Evolutionary conservation across 2,113 vertebrate species (phyloP).

Genomic region (Peucedramus taeniatus): DNA sequence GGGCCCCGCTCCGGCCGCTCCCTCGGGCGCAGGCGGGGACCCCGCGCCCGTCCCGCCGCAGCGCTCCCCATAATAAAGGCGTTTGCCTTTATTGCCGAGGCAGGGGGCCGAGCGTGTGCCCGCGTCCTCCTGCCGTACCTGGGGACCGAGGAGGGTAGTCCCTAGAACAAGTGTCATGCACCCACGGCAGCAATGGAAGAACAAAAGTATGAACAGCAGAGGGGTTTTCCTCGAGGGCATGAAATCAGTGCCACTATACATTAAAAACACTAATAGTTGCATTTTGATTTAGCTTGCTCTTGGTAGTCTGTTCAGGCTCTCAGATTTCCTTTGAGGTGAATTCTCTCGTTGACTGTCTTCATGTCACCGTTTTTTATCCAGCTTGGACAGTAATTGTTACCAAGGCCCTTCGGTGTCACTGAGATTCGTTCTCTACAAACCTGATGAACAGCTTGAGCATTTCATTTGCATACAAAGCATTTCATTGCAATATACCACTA

Average conservation of each 20-base stretch:
- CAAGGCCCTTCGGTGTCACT: not conserved
- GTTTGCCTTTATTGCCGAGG: not conserved
- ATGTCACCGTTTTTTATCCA: not conserved
- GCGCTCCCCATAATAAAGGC: not conserved
- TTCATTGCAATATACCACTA: not conserved
- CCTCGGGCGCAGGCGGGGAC: not conserved
- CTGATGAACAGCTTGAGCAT: not conserved
- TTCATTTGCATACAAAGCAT: not conserved
- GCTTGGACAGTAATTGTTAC: not conserved
- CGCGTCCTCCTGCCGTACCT: not conserved
- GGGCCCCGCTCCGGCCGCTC: not conserved
- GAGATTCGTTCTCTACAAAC: not conserved
- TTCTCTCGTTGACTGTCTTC: not conserved
- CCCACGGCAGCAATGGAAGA: not conserved
- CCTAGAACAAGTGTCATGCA: not conserved
- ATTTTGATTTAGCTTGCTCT: not conserved
- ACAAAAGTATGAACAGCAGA: not conserved
- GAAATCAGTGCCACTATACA: not conserved
- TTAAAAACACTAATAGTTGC: not conserved
- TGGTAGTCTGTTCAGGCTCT: not conserved
- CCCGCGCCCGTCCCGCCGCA: not conserved
- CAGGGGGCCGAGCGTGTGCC: not conserved
- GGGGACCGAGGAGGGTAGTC: not conserved
- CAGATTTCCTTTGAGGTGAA: not conserved
- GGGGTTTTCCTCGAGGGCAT: not conserved